These are phyloP conservation scores for Tenebrosternarchus preto DNA, from an alignment of 2,113 vertebrate genomes.

Conservation along the genomic window DNA sequence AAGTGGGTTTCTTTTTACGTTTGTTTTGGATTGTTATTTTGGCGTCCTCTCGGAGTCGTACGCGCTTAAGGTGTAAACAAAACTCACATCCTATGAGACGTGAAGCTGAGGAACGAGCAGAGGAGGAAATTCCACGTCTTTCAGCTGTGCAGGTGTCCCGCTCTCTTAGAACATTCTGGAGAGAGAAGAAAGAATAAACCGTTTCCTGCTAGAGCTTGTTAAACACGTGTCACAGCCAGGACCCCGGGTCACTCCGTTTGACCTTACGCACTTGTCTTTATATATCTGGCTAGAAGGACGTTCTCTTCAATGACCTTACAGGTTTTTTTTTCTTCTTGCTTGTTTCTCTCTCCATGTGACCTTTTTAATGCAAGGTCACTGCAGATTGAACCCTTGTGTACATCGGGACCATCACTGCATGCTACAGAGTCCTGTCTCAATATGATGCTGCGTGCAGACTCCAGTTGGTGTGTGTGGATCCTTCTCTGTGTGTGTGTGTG, in stretches of 20 bases:
- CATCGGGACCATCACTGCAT: slow-evolving; percentile 57
- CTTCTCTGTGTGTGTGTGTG: too few species aligned
- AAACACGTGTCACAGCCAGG: slow-evolving; percentile 6
- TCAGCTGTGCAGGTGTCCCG: neutral
- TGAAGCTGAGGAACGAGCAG: too few species aligned
- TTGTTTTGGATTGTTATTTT: neutral
- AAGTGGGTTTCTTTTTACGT: neutral
- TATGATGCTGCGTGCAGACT: slow-evolving; percentile 70
- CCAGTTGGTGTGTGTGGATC: too few species aligned
- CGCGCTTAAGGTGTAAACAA: too few species aligned
- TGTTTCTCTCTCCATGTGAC: neutral
- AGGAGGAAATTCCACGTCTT: too few species aligned
- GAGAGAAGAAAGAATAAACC: neutral
- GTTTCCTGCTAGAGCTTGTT: neutral
- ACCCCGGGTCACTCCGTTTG: neutral
- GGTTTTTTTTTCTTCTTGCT: neutral
- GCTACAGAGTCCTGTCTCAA: slow-evolving; percentile 60
- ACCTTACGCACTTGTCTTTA: neutral
- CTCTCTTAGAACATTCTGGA: neutral
- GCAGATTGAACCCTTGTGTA: slow-evolving; percentile 64
- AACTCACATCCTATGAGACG: too few species aligned
- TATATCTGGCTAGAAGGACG: slow-evolving; percentile 10
- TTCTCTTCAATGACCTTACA: slow-evolving; percentile 32
- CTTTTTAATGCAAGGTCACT: slow-evolving; percentile 35
- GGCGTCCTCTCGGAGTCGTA: too few species aligned